Evolutionary conservation across 2,797 vertebrate genomes (phyloP), one percentile per base, ranked within the genome.

Genomic region (Poecile montanus): DNA sequence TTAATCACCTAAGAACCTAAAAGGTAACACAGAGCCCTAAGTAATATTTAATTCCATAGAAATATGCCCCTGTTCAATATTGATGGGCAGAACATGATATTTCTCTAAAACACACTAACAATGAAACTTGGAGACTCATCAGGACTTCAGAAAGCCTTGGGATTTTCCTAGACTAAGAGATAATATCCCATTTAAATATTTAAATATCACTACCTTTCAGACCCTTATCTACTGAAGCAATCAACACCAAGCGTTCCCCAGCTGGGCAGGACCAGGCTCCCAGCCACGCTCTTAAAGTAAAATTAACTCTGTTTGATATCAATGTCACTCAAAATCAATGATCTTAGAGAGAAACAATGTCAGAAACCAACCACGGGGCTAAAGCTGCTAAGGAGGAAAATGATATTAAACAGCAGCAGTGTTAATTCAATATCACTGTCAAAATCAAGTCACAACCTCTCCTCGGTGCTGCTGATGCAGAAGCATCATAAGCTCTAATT

Each of bases 1-100:
- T 96, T 97, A 98, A 98, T 98, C 98, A 98, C 96, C 94, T 93
- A 93, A 97, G 97, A 97, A 72, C 47, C 70, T 36, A 88, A 94
- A 97, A 94, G 95, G 57, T 73, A 96, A 92, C 88, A 87, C 84
- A 90, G 95, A 97, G 91, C 85, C 90, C 95, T 96, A 95, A 97
- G 97, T 94, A 96, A 97, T 96, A 96, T 97, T 97, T 97, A 97
- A 97, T 97, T 97, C 95, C 85, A 92, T 53, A 77, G 92, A 93
- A 94, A 97, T 89, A 78, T 51, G 83, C 76, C 88, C 38, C 25
- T 66, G 78, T 92, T 95, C 93, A 79, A 81, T 71, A 84, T 27
- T 67, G 90, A 95, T 75, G 63, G 81, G 57, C 76, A 95, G 88
- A 91, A 94, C 68, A 89, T 13, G 74, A 27, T 89, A 83, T 94